These are phyloP conservation scores for Elephantulus edwardii DNA, from an alignment of 2,113 vertebrate genomes.

Conservation along the genomic window DNA sequence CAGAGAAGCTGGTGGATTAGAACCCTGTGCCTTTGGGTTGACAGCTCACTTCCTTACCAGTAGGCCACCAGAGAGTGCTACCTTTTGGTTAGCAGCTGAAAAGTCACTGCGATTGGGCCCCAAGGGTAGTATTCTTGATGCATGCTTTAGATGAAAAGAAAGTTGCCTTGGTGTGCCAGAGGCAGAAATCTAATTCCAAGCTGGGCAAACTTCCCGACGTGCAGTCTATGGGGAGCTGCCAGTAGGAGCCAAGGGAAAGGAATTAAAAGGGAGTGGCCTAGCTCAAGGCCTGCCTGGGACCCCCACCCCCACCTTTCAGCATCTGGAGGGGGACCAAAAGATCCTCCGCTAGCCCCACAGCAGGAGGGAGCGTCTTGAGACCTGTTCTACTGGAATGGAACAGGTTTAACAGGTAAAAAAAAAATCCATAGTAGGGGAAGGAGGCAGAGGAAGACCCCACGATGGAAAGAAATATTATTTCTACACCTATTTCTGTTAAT, in stretches of 20 bases:
- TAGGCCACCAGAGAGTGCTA: too few relatives aligned
- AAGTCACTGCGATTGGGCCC: background rate
- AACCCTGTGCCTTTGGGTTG: too few relatives aligned
- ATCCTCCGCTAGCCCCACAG: background rate
- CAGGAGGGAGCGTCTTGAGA: background rate
- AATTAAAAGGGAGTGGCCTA: constrained; percentile 22
- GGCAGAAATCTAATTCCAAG: constrained; percentile 2
- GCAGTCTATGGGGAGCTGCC: background rate
- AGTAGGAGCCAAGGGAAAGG: constrained; percentile 22
- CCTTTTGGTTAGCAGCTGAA: background rate
- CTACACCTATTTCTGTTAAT: background rate
- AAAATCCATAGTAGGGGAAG: background rate
- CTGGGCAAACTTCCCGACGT: background rate
- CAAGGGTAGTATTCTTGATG: background rate
- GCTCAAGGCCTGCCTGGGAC: background rate
- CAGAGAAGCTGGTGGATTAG: too few relatives aligned
- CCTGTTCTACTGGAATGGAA: background rate
- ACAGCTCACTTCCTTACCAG: too few relatives aligned
- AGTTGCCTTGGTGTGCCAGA: background rate
- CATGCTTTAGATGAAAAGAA: background rate
- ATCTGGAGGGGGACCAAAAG: background rate
- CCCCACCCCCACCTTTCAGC: background rate
- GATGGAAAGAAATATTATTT: background rate
- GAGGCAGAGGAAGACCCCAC: background rate
- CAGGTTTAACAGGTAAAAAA: constrained; percentile 23